Conservation (phyloP, 1,140 invertebrate species). For the Drosophila lini region DNA sequence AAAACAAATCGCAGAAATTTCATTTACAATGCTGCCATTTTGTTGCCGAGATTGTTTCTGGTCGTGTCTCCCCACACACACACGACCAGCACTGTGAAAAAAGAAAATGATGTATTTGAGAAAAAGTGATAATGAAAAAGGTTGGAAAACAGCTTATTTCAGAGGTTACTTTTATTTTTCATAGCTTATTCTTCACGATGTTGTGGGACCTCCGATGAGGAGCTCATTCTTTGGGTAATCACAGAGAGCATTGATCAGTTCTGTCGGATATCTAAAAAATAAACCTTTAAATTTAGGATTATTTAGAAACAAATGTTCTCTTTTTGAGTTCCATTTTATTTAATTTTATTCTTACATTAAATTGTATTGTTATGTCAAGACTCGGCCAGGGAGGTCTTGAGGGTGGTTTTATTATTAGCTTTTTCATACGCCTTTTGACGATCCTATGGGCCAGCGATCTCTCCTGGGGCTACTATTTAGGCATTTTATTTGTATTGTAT, state of each 20-base stretch:
- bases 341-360: no score
- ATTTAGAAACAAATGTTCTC: no score
- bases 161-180: background rate
- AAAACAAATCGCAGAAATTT: conserved; percentile 64
- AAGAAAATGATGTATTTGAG: background rate
- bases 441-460: background rate
- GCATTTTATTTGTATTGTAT: background rate
- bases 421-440: background rate
- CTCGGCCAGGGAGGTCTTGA: no score
- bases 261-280: no score
- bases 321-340: no score
- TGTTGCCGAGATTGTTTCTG: conserved; percentile 26
- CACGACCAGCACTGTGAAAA: conserved; percentile 5
- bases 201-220: background rate
- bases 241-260: background rate
- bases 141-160: background rate
- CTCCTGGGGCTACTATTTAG: background rate
- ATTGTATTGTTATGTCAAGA: no score
- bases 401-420: background rate
- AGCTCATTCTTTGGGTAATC: background rate
- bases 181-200: no score
- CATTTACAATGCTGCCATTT: conserved; percentile 47
- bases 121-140: background rate
- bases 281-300: no score
- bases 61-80: conserved; percentile 3